Percentiles rank a stretch among this genome's conserved stretches.
phyloP scores from a whole-genome alignment of 2,888 invertebrate genomes.

The Tenthredo notha region DNA sequence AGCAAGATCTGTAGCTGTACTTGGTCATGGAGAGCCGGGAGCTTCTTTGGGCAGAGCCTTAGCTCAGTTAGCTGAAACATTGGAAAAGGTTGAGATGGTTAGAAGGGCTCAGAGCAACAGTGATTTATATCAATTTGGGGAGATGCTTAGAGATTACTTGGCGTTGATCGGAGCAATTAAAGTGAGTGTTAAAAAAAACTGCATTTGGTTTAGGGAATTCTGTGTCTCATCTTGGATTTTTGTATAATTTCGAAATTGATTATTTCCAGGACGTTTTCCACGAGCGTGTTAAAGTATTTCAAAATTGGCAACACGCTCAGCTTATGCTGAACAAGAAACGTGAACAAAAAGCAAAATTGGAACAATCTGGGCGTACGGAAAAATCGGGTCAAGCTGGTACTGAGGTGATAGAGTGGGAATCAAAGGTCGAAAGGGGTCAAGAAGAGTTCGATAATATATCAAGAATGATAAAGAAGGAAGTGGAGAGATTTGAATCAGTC shows the following conservation, averaged over 20 bases:
- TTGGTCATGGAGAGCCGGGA: constrained; percentile 96
- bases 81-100: constrained; percentile 89
- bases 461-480: constrained; percentile 94
- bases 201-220: neutral
- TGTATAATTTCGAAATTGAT: constrained; percentile 49
- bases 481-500: constrained; percentile 94
- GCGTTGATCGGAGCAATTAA: constrained; percentile 95
- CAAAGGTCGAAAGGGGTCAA: constrained; percentile 97
- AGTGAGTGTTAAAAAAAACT: constrained; percentile 76
- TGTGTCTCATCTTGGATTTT: neutral
- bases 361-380: constrained; percentile 93
- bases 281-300: constrained; percentile 91
- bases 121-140: constrained; percentile 96
- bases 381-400: constrained; percentile 92
- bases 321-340: constrained; percentile 95
- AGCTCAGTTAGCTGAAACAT: constrained; percentile 90
- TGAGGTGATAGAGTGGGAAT: constrained; percentile 98
- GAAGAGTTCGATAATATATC: constrained; percentile 98
- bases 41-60: constrained; percentile 94
- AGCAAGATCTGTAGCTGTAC: constrained; percentile 92
- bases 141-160: constrained; percentile 96
- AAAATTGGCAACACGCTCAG: constrained; percentile 98
- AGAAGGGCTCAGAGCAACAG: constrained; percentile 96
- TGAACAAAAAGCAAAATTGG: constrained; percentile 95
- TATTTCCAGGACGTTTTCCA: constrained; percentile 83